Evolutionary conservation across 2,797 vertebrate species (phyloP), one percentile per base, ranked within the genome.

Genomic region (Eleutherodactylus coqui): DNA sequence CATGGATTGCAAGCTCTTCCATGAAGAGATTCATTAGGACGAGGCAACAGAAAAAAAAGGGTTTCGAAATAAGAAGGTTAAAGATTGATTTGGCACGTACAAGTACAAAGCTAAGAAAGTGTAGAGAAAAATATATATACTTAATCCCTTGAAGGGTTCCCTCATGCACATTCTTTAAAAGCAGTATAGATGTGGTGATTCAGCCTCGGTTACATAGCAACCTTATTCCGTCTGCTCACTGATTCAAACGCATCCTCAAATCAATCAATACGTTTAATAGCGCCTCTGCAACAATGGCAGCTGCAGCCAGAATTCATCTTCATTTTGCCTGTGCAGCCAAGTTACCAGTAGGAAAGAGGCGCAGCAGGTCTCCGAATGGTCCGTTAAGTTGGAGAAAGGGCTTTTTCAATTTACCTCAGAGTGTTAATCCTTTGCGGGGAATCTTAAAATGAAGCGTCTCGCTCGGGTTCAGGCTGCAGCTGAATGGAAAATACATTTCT

Each of bases 1-100:
- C 19, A 60, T 79, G 73, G 82, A 87, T 87, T 84, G 86, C 69
- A 84, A 87, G 86, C 86, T 84, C 75, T 79, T 72, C 75, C 62
- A 29, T 83, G 17, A 78, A 73, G 41, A 90, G 87, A 88, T 92
- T 90, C 89, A 85, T 90, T 91, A 89, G 86, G 73, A 78, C 88
- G 88, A 0, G 0, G 7, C 29, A 38, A 27, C 62, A 17, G 60
- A 16, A 53, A 34, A 60, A 51, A 29, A 53, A n/a, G n/a, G 78
- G 41, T 60, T 64, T 60, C n/a, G 62, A 34, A 70, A 29, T n/a
- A 51, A 49, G 78, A 43, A 78, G 75, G 55, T 24, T 32, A 21
- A 24, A 14, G 27, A 0, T 17, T 0, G 0, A 1, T 76, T 85
- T 49, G 16, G 51, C 43, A 73, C 51, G 49, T 64, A 43, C 49